Conservation (phyloP, 1,140 invertebrate species). For the Pseudomyrmex cubaensis region DNA sequence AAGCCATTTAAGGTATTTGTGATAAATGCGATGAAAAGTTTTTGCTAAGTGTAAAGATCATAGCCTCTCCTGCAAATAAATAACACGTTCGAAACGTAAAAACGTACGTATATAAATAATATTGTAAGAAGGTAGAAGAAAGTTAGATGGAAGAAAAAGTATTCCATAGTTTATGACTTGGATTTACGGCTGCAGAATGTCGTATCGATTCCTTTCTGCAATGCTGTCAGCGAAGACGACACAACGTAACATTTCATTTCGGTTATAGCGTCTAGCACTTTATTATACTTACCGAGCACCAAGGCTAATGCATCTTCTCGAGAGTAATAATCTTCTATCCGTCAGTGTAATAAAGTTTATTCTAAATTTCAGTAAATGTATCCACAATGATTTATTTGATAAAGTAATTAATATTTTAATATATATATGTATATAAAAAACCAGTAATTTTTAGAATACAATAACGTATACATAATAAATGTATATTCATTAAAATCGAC, state of each 20-base stretch:
- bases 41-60: conserved; percentile 16
- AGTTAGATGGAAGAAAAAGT: conserved; percentile 52
- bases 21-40: conserved; percentile 12
- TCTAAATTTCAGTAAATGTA: conserved; percentile 12
- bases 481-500: not conserved
- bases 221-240: conserved; percentile 59
- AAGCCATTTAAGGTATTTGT: conserved; percentile 7
- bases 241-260: conserved; percentile 64
- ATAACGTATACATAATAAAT: not conserved
- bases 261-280: conserved; percentile 62
- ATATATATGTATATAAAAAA: not conserved
- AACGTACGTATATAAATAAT: conserved; percentile 54
- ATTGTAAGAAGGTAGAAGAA: conserved; percentile 51
- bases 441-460: conserved; percentile 8
- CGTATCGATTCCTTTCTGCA: conserved; percentile 48
- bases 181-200: conserved; percentile 53
- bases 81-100: conserved; percentile 35
- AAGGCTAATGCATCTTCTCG: conserved; percentile 62
- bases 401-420: not conserved
- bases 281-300: conserved; percentile 63
- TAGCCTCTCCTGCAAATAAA: conserved; percentile 36
- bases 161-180: conserved; percentile 58
- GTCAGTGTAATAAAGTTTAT: conserved; percentile 25
- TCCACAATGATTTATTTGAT: not conserved
- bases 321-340: conserved; percentile 36